Conservation (phyloP, 2,888 invertebrate genomes). For the Glyphotaelius pellucidus region DNA sequence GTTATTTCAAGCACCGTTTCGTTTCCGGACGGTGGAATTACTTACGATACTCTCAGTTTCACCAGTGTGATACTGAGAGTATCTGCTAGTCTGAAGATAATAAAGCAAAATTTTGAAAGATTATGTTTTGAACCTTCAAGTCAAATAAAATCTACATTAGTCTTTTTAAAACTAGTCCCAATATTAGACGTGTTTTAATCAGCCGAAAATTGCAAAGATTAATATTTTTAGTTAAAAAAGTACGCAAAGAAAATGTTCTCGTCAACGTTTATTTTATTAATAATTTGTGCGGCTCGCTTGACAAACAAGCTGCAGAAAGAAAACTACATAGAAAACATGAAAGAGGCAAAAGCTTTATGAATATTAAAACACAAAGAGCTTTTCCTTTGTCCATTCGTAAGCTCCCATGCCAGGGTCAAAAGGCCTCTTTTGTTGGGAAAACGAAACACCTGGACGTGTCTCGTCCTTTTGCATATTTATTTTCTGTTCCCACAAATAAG, state of each 20-base stretch:
- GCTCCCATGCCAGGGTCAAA: neutral
- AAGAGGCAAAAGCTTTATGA: neutral
- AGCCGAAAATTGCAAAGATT: no score
- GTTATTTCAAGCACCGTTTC: no score
- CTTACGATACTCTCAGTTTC: no score
- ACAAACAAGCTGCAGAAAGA: neutral
- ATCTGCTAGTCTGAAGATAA: no score
- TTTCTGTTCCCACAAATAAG: neutral
- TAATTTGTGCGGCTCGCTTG: neutral
- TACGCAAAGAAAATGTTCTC: neutral
- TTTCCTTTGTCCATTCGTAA: neutral
- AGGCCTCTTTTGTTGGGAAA: conserved; percentile 11
- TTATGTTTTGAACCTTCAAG: no score
- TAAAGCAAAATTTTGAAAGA: no score
- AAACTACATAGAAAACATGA: neutral
- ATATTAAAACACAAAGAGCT: neutral
- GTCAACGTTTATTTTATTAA: neutral
- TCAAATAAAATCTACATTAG: no score
- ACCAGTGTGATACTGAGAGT: no score
- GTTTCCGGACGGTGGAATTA: no score
- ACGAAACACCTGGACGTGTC: neutral
- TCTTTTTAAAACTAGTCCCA: no score
- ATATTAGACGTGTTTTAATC: no score
- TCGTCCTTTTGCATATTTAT: neutral
- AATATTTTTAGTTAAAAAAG: no score